Base-by-base conservation (phyloP, 2,888 invertebrate species). In the Aphrophora alni region DNA sequence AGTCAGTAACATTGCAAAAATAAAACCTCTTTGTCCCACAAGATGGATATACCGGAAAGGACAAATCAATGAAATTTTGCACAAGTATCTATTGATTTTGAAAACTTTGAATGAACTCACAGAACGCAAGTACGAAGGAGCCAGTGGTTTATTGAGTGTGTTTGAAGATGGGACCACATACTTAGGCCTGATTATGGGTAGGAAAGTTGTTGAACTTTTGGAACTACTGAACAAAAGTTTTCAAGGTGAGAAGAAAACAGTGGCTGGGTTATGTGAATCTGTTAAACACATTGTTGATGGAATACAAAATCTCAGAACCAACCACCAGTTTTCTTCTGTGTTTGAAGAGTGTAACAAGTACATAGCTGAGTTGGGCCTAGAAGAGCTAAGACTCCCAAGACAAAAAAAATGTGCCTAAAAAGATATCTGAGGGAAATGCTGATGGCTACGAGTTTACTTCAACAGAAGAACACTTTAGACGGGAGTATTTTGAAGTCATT, bases 11-110 rank as follows among this genome's bases (percentile, higher is more conserved):
- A 71, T 71, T 5, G 71, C 71, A 71, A n/a, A 71, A 71, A 71
- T 71, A 71, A 71, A 71, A 25, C 71, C 71, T 71, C 25, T 71
- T 8, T 71, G 71, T 71, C 26, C 71, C 25, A 71, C 71, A 71
- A 21, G 71, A 25, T 71, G 71, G 71, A 7, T 71, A 1, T 71
- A 71, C 33, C 3, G 17, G 71, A 7, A 24, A 25, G 26, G 5
- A 24, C 71, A 71, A 71, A 71, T 71, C 26, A 25, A 71, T 71
- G 3, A 71, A 71, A 71, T 71, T 25, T 21, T 71, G 21, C 8
- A 25, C 25, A 25, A 71, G 4, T 71, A 71, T 71, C 71, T 24
- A 7, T 25, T 71, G 2, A 71, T 71, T 5, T 12, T 71, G 5
- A 71, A 71, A 71, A 71, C 71, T n/a, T n/a, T 71, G 71, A 71